Evolutionary conservation across 92 coral and sea anemone species (phyloP).

Genomic region (Porites divaricata): DNA sequence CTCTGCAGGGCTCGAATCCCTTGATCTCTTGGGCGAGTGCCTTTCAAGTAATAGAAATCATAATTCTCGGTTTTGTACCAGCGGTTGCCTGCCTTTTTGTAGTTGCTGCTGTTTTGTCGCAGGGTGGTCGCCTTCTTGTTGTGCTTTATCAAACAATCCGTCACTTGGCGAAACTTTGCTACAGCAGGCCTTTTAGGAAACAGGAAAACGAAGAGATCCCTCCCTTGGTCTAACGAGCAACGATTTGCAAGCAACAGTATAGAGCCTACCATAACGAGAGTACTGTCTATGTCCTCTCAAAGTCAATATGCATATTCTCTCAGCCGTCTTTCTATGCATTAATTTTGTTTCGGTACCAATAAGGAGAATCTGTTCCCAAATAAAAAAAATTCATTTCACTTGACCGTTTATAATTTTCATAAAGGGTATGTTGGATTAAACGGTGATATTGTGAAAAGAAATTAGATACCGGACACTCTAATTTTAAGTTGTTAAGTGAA

Average conservation of each 20-base stretch:
- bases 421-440: background rate
- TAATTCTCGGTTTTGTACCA: constrained; percentile 37
- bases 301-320: background rate
- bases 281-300: no score
- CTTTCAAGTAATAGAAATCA: constrained; percentile 31
- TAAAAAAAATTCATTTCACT: constrained; percentile 5
- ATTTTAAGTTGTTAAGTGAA: no score
- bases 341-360: constrained; percentile 2
- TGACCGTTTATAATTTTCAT: background rate
- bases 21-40: background rate
- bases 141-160: background rate
- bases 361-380: background rate
- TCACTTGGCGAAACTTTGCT: background rate
- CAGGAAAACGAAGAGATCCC: background rate
- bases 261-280: no score
- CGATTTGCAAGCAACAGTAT: no score
- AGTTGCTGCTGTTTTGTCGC: constrained; percentile 15
- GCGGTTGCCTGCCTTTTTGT: background rate
- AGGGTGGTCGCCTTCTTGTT: constrained; percentile 3
- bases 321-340: background rate
- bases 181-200: background rate
- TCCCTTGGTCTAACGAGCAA: background rate
- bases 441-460: no score
- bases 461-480: no score
- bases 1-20: constrained; percentile 24